Percentiles rank a stretch among this genome's conserved stretches.
Conservation (phyloP, 2,797 vertebrate species). For the Sandelia bainsii region DNA sequence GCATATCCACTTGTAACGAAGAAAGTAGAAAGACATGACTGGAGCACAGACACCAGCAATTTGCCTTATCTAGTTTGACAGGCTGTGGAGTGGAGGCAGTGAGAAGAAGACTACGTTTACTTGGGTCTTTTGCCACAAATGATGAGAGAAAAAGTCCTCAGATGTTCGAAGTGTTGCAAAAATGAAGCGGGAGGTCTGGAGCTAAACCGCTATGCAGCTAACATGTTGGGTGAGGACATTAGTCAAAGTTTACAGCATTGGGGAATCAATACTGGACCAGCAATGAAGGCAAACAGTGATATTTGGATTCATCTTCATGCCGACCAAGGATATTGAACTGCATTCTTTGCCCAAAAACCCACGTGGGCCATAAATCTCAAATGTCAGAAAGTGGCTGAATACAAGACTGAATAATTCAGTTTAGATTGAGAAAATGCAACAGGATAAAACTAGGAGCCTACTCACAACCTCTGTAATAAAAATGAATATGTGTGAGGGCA, state of each 20-base stretch:
- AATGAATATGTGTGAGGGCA: constrained; percentile 34
- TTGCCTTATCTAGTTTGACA: constrained; percentile 79
- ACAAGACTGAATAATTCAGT: constrained; percentile 73
- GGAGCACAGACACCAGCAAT: constrained; percentile 77
- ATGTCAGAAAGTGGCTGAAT: constrained; percentile 73
- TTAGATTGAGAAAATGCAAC: constrained; percentile 56
- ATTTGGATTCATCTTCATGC: constrained; percentile 80
- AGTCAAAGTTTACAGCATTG: constrained; percentile 81
- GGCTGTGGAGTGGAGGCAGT: constrained; percentile 59
- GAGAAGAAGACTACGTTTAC: constrained; percentile 44
- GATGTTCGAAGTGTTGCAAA: constrained; percentile 65
- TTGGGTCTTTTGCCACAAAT: constrained; percentile 57
- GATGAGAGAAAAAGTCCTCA: constrained; percentile 68
- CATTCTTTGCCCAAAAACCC: constrained; percentile 64
- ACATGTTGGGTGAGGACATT: constrained; percentile 77
- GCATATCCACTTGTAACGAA: constrained; percentile 73
- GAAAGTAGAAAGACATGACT: constrained; percentile 70
- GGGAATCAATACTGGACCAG: constrained; percentile 77
- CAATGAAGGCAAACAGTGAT: constrained; percentile 73
- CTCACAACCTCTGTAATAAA: constrained; percentile 36
- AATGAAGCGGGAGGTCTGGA: constrained; percentile 66
- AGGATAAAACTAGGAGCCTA: constrained; percentile 35
- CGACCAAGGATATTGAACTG: constrained; percentile 73
- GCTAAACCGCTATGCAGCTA: constrained; percentile 56
- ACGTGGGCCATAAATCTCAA: constrained; percentile 74